These are phyloP conservation scores for Chalcis sispes DNA, from an alignment of 2,888 invertebrate species.

Conservation along the genomic window DNA sequence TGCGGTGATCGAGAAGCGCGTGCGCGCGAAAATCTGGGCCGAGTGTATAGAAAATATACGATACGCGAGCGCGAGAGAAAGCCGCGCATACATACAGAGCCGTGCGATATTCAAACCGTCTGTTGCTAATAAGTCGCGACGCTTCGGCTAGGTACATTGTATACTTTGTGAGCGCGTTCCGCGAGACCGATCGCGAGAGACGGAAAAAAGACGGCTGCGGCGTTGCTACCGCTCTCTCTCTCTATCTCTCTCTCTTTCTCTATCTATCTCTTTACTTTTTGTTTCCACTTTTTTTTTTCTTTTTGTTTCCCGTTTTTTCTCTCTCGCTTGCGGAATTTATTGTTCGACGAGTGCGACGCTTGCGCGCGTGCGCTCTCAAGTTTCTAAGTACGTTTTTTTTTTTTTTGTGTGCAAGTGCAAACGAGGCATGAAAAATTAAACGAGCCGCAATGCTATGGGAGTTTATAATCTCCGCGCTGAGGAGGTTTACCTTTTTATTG, in stretches of 20 bases:
- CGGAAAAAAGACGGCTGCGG: background rate
- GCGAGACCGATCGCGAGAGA: background rate
- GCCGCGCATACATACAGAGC: slow-evolving; percentile 11
- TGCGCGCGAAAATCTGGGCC: slow-evolving; percentile 59
- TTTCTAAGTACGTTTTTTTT: too few species aligned
- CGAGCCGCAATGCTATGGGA: too few species aligned
- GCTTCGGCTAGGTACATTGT: background rate
- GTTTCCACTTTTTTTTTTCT: background rate
- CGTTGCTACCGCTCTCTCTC: background rate
- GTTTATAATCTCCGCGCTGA: too few species aligned
- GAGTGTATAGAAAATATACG: slow-evolving; percentile 40
- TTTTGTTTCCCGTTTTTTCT: background rate
- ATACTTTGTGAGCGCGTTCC: background rate
- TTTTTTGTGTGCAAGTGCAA: background rate
- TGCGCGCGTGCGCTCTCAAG: background rate
- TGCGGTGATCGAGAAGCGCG: slow-evolving; percentile 20
- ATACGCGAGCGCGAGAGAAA: background rate
- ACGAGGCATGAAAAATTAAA: background rate
- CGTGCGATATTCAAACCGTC: slow-evolving; percentile 52
- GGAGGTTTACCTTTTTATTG: slow-evolving; percentile 2
- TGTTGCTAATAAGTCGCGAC: slow-evolving; percentile 44
- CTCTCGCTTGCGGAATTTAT: background rate
- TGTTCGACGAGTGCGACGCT: background rate
- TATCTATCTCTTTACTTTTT: background rate
- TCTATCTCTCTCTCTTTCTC: background rate